Base-by-base conservation (phyloP, 2,113 vertebrate genomes). In the Thymallus thymallus region DNA sequence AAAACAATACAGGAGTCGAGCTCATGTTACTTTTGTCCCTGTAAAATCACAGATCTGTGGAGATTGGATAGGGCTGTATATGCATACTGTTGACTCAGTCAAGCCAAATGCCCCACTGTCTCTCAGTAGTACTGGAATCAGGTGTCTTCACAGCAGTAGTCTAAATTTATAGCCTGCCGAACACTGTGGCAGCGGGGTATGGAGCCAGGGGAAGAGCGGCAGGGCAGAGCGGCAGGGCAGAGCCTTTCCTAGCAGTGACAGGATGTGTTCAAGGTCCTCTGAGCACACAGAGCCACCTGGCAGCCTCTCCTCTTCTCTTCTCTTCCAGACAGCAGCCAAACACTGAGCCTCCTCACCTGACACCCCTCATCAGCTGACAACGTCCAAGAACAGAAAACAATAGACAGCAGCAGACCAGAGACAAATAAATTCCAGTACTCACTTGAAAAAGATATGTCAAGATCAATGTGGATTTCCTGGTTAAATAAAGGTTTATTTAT, bases 301-400 rank as follows among this genome's bases (percentile, higher is more conserved):
- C 58, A 10, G 22, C 72, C 66, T 73, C 60, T 69, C 66, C 65
- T 51, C 29, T 24, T 71, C 65, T 51, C 29, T 24, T 71, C 74
- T 73, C 83, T 81, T 70, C 30, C 23, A 78, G 77, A 60, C 80
- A 83, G 84, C 78, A 62, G 76, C 86, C 22, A 20, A 32, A 13
- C 16, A 2, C 13, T 7, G 32, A 14, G 16, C 46, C 68, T 56
- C 13, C 16, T 13, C 5, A 13, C 64, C 64, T n/a, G 29, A 20
- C 69, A 20, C 9, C 3, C 14, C 35, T 12, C 35, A 1, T 30
- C 71, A 68, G 26, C 63, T 6, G 62, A 29, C n/a, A 6, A 64
- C 14, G 12, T 29, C 26, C 61, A n/a, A 12, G 61, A 24, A 12
- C 58, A 22, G 58, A 61, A 10, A 18, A 61, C 58, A n/a, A 16